Percentiles rank a stretch among this genome's conserved stretches.
Evolutionary conservation across 1,140 invertebrate genomes (phyloP).

Genomic region (Luehdorfia chinensis): DNA sequence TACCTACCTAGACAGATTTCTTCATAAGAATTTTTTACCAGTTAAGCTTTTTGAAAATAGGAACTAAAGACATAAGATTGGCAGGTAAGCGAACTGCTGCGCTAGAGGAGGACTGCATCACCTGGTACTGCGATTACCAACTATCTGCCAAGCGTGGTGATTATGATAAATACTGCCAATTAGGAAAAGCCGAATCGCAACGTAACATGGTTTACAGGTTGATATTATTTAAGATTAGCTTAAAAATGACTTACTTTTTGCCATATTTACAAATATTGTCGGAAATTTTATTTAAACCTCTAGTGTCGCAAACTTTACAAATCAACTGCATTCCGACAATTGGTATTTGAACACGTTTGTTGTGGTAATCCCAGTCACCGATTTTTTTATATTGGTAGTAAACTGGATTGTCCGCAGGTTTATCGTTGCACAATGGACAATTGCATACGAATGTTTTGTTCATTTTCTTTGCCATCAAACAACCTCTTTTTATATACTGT

Average conservation of each 20-base stretch:
- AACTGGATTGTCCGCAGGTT: conserved; percentile 37
- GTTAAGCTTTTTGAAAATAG: too few species aligned
- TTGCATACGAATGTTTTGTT: conserved; percentile 55
- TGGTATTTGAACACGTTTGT: conserved; percentile 33
- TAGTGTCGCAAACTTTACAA: conserved; percentile 51
- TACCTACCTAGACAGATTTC: too few species aligned
- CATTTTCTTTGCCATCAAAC: conserved; percentile 32
- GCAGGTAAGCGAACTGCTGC: too few species aligned
- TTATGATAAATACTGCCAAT: too few species aligned
- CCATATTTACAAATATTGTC: conserved; percentile 38
- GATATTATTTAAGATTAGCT: too few species aligned
- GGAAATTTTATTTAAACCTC: conserved; percentile 25
- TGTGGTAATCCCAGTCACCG: conserved; percentile 52
- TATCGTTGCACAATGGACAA: conserved; percentile 58
- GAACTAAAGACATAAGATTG: too few species aligned
- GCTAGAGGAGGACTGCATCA: too few species aligned
- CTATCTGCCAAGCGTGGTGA: too few species aligned
- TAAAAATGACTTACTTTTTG: conserved; percentile 36
- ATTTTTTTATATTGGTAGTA: conserved; percentile 48
- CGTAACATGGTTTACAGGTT: too few species aligned
- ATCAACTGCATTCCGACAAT: conserved; percentile 31
- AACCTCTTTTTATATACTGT: conserved; percentile 48
- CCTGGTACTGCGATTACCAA: too few species aligned
- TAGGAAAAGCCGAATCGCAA: too few species aligned
- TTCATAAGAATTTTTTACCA: too few species aligned